phyloP scores from a whole-genome alignment of 2,113 vertebrate genomes.

The Brachypodius melanocephalos region DNA sequence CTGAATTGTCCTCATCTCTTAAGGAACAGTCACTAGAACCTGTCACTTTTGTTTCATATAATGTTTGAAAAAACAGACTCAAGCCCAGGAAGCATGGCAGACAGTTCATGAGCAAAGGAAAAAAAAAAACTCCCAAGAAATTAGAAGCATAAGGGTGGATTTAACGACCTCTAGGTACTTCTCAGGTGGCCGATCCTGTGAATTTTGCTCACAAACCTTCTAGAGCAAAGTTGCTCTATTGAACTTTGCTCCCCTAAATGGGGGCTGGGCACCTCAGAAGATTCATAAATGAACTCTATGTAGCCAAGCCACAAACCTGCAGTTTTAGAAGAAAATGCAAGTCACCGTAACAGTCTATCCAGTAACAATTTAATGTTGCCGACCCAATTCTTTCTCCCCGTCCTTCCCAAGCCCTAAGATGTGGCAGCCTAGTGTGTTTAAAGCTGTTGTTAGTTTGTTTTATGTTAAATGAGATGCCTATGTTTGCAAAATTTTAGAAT shows the following conservation, averaged over 20 bases:
- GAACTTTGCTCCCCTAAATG: not conserved
- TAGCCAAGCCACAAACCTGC: not conserved
- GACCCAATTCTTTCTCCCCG: not conserved
- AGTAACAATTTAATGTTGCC: not conserved
- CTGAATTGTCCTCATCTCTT: not conserved
- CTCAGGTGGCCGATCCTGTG: conserved; percentile 8
- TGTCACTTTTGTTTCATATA: not conserved
- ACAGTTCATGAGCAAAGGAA: conserved; percentile 35
- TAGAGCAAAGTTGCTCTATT: not conserved
- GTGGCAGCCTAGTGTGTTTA: not conserved
- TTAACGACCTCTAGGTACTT: not conserved
- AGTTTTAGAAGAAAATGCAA: not conserved
- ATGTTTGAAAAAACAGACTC: conserved; percentile 41
- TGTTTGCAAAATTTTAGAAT: not conserved
- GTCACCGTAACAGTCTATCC: not conserved
- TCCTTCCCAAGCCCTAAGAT: not conserved
- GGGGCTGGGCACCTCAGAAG: not conserved
- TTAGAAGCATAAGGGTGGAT: conserved; percentile 55
- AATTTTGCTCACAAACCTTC: not conserved
- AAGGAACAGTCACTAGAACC: not conserved
- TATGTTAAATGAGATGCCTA: not conserved
- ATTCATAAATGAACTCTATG: not conserved
- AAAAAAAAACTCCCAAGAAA: conserved; percentile 30
- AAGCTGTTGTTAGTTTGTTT: not conserved
- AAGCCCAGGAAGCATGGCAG: conserved; percentile 58